Percentiles rank a stretch among this genome's conserved stretches.
Evolutionary conservation across 2,888 invertebrate genomes (phyloP).

Genomic region (Octodonta nipae): DNA sequence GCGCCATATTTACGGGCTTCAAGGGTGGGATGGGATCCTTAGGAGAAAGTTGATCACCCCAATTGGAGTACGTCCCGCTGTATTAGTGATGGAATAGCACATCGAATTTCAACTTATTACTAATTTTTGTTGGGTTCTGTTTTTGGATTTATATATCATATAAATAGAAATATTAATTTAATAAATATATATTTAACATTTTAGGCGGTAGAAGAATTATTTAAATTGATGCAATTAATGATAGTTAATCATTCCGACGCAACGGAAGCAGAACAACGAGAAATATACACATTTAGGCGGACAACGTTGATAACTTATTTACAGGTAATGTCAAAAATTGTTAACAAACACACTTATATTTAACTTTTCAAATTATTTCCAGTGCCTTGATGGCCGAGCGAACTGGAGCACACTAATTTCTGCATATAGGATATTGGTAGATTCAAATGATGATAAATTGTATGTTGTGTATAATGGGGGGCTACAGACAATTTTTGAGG

Average conservation of each 20-base stretch:
- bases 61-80: no score
- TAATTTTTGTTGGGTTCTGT: no score
- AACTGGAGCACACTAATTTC: conserved; percentile 91
- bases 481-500: conserved; percentile 66
- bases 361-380: conserved; percentile 6
- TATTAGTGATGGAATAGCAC: no score
- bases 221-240: conserved; percentile 79
- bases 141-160: no score
- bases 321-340: conserved; percentile 41
- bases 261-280: conserved; percentile 61
- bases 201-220: conserved; percentile 78
- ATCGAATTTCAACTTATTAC: no score
- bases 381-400: conserved; percentile 74
- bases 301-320: conserved; percentile 79
- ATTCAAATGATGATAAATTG: conserved; percentile 76
- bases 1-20: no score
- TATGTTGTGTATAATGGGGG: conserved; percentile 86
- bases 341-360: not conserved
- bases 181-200: conserved; percentile 11
- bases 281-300: conserved; percentile 73
- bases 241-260: conserved; percentile 71
- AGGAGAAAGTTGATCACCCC: no score
- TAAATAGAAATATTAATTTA: not conserved
- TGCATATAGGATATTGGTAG: conserved; percentile 76
- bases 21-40: no score